These are phyloP conservation scores for Syngnathus typhle DNA, from an alignment of 2,113 vertebrate genomes.

Conservation along the genomic window DNA sequence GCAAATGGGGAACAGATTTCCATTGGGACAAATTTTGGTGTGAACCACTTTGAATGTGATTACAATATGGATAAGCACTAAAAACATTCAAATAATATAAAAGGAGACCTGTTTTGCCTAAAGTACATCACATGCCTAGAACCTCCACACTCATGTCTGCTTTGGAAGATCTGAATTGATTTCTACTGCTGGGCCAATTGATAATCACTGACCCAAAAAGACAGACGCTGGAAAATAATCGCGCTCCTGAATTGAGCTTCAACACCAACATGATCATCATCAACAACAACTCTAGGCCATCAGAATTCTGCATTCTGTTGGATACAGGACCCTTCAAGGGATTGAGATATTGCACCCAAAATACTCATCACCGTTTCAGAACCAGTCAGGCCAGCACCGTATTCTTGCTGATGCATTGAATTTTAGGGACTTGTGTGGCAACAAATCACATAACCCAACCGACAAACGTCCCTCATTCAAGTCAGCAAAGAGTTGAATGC, in stretches of 20 bases:
- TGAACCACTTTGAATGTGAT: slow-evolving; percentile 12
- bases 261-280: not conserved
- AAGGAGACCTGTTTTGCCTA: not conserved
- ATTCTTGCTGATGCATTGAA: slow-evolving; percentile 20
- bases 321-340: no score
- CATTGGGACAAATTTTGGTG: slow-evolving; percentile 39
- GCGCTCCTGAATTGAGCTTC: slow-evolving; percentile 27
- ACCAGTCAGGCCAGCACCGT: slow-evolving; percentile 53
- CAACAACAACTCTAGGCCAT: no score
- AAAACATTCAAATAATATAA: slow-evolving; percentile 19
- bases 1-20: slow-evolving; percentile 42
- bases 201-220: slow-evolving; percentile 62
- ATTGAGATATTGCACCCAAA: no score
- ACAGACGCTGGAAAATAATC: slow-evolving; percentile 26
- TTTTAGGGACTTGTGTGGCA: slow-evolving; percentile 39
- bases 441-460: slow-evolving; percentile 49
- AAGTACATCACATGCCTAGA: slow-evolving; percentile 8
- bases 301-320: no score
- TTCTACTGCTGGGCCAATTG: slow-evolving; percentile 46
- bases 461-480: slow-evolving; percentile 16
- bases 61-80: slow-evolving; percentile 1
- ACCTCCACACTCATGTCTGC: slow-evolving; percentile 13
- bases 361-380: slow-evolving; percentile 8
- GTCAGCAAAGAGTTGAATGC: not conserved
- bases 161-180: slow-evolving; percentile 48